Base-by-base conservation (phyloP, 2,113 vertebrate genomes). In the Aleadryas rufinucha region DNA sequence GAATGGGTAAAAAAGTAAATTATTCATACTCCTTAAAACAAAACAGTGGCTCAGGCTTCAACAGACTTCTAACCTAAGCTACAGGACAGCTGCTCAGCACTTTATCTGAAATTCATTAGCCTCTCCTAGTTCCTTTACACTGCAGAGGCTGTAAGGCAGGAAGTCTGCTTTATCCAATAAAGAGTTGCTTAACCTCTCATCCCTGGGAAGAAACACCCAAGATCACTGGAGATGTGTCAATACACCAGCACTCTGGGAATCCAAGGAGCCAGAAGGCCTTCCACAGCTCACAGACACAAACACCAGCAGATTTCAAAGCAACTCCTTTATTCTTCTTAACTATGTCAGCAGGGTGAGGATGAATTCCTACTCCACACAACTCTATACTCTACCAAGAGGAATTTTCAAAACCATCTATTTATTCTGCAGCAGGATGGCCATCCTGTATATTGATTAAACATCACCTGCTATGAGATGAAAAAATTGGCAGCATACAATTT, bases 71-170 rank as follows among this genome's bases (percentile, higher is more conserved):
- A 93, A 90, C 59, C 41, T 44, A 79, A 96, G 50, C 82, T 78
- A 26, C 9, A 26, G 78, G n/a, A 53, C 70, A 85, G 59, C 66
- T 76, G 84, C 57, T 85, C 66, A 56, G 65, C 49, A 53, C 57
- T 75, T 80, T 57, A 80, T 59, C 85, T 80, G 90, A 94, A 92
- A 80, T 90, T 88, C 86, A 86, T 92, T 61, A 95, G n/a, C 88
- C 54, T 68, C n/a, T 64, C 31, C 70, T 37, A 41, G 66, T 52
- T 65, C 65, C 70, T n/a, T 53, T 37, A 2, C 2, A 20, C 54
- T 85, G 87, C 42, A 79, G 53, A 69, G 7, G 21, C 21, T 91
- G 18, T 31, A 64, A 82, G 70, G 45, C 70, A 90, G 30, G 42
- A 82, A 71, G 41, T 42, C 18, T 71, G 69, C 52, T 66, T 50